These are phyloP conservation scores for Leptodactylus fallax DNA, from an alignment of 2,797 vertebrate genomes.

Conservation along the genomic window DNA sequence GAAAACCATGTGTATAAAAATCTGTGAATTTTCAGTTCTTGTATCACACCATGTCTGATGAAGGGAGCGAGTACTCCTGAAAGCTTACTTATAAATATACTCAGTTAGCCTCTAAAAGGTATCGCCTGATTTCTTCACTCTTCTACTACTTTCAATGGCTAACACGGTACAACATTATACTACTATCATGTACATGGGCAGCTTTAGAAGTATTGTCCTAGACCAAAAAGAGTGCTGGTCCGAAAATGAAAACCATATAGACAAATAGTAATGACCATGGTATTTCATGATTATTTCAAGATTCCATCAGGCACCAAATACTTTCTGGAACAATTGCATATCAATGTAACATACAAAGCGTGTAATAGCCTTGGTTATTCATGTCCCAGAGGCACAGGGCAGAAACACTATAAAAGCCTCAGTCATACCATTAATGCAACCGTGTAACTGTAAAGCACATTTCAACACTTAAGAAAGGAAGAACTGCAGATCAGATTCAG, in stretches of 20 bases:
- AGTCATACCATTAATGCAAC: conserved; percentile 80
- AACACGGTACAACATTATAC: too few relatives aligned
- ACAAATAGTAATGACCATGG: conserved; percentile 75
- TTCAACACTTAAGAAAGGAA: conserved; percentile 76
- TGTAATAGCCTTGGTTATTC: conserved; percentile 82
- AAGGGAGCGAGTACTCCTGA: too few relatives aligned
- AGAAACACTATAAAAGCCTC: conserved; percentile 84
- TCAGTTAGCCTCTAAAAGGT: too few relatives aligned
- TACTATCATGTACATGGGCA: too few relatives aligned
- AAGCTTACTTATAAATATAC: too few relatives aligned
- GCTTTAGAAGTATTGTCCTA: too few relatives aligned
- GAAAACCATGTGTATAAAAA: too few relatives aligned
- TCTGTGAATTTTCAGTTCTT: too few relatives aligned
- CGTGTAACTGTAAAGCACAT: conserved; percentile 76
- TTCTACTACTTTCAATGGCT: too few relatives aligned
- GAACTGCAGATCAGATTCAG: conserved; percentile 69
- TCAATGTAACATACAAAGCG: conserved; percentile 81
- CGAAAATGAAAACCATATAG: conserved; percentile 43
- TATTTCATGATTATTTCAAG: conserved; percentile 85
- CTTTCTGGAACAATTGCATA: conserved; percentile 84
- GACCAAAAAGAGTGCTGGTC: too few relatives aligned
- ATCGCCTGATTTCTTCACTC: too few relatives aligned
- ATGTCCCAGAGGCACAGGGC: conserved; percentile 76
- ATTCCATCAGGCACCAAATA: conserved; percentile 84
- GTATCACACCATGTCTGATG: too few relatives aligned